Percentiles rank a stretch among this genome's conserved stretches.
Evolutionary conservation across 2,113 vertebrate genomes (phyloP).

Genomic region (Cyprinodon tularosa): DNA sequence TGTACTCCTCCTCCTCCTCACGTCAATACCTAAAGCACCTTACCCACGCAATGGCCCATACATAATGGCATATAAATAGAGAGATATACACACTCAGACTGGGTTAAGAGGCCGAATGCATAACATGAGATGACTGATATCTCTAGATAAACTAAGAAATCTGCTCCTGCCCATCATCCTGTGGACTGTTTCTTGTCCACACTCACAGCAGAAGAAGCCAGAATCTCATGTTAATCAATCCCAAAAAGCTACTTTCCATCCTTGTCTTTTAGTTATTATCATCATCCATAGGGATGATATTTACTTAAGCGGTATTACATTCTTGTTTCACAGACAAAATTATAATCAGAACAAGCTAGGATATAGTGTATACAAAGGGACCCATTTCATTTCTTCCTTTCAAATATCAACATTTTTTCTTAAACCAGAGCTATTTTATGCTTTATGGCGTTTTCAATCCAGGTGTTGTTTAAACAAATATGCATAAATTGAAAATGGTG

Average conservation of each 20-base stretch:
- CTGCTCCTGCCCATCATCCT: slow-evolving; percentile 51
- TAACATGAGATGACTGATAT: slow-evolving; percentile 30
- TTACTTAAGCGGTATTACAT: not conserved
- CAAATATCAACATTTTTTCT: too few relatives aligned
- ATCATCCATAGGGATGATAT: slow-evolving; percentile 16
- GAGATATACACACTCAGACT: not conserved
- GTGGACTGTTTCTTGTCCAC: slow-evolving; percentile 12
- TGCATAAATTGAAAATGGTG: too few relatives aligned
- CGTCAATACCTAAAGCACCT: not conserved
- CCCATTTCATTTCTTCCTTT: too few relatives aligned
- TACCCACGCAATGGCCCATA: not conserved
- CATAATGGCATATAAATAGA: not conserved
- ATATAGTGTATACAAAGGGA: not conserved
- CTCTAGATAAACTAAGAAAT: slow-evolving; percentile 43
- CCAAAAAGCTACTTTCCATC: slow-evolving; percentile 1
- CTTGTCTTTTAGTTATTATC: not conserved
- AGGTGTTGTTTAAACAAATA: too few relatives aligned
- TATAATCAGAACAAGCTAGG: not conserved
- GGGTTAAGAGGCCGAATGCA: slow-evolving; percentile 20
- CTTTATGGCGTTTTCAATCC: too few relatives aligned
- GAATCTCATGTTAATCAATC: slow-evolving; percentile 17
- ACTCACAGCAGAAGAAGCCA: slow-evolving; percentile 26
- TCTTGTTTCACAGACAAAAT: not conserved
- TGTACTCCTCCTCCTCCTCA: not conserved
- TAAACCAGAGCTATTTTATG: too few relatives aligned